Evolutionary conservation across 1,140 invertebrate genomes (phyloP), one percentile per base, ranked within the genome.

Genomic region (Lordiphosa collinella): DNA sequence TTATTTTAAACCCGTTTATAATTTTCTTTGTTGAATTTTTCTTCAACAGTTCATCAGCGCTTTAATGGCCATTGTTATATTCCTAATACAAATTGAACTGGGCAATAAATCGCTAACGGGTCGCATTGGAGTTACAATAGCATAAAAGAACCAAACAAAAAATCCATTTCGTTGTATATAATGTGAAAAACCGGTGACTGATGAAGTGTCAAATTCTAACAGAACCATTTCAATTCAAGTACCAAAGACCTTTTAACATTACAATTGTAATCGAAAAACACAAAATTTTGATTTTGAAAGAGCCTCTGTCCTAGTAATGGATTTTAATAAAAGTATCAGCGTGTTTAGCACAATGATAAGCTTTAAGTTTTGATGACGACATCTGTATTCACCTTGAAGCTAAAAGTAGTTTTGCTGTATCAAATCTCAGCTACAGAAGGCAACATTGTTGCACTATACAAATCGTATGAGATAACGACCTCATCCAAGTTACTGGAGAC

Each of bases 401-500:
- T 89, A 31, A 87, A 86, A 43, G 68, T 89, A 5, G 86, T 87
- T 49, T 89, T 88, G 7, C 85, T 88, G 4, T 88, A 71, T n/a
- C n/a, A n/a, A n/a, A n/a, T n/a, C n/a, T n/a, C 46, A 16, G 14
- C 14, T 22, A 73, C 84, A 31, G 86, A 88, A 46, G 73, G 67
- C 4, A 82, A 76, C 46, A 67, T 82, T 56, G 67, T 86, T 25
- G 13, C 69, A 0, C 38, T 88, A 12, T 73, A 84, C 36, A 87
- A 87, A 34, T 87, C 85, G 0, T 85, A 89, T 67, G 88, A 89
- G 56, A 88, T 88, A 44, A 78, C 74, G 1, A 85, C 86, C 12
- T 86, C 78, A 1, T 89, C 82, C 54, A 87, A 88, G 57, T 78
- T 89, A 5, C 47, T 79, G 0, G 88, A 89, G 63, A 89, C 88